Base-by-base conservation (phyloP, 2,888 invertebrate genomes). In the Syritta pipiens region DNA sequence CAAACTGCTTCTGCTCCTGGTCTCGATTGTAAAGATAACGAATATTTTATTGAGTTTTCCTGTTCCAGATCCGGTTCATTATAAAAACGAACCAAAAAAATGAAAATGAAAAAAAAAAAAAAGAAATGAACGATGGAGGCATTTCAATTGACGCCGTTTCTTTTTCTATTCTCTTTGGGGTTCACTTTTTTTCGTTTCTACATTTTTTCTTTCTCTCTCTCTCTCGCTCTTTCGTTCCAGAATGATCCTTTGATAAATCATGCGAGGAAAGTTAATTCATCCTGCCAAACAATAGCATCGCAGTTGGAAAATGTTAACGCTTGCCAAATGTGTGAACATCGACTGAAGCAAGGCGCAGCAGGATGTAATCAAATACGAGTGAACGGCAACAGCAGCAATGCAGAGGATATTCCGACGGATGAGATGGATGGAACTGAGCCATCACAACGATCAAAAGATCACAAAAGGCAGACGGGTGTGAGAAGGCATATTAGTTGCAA, bases 11-110 rank as follows among this genome's bases (percentile, higher is more conserved):
- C 40, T 19, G 24, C 14, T n/a, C 12, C 20, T 48, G 42, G 44
- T 44, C n/a, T 10, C 65, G 67, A 79, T 79, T 74, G 62, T 20
- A 49, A 67, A 57, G 79, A 79, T 79, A 79, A 79, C 79, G 74
- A 74, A 79, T 74, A 79, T 79, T 79, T 79, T 79, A 79, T 79
- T 74, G 79, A 74, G 74, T 79, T 62, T 77, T 77, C 65, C 77
- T 77, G 65, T 40, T 72, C 72, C 72, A 67, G 40, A 67, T 77
- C 77, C 77, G 77, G 77, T 77, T 77, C 72, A 77, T 72, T 77
- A 72, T 53, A 72, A 46, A 76, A 63, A 49, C 37, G 37, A 53
- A 48, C 14, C 17, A 14, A 40, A 22, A 55, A n/a, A n/a, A n/a
- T n/a, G n/a, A n/a, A n/a, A n/a, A n/a, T n/a, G n/a, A n/a, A n/a